Evolutionary conservation across 2,113 vertebrate species (phyloP).

Genomic region (Daphoenositta chrysoptera): DNA sequence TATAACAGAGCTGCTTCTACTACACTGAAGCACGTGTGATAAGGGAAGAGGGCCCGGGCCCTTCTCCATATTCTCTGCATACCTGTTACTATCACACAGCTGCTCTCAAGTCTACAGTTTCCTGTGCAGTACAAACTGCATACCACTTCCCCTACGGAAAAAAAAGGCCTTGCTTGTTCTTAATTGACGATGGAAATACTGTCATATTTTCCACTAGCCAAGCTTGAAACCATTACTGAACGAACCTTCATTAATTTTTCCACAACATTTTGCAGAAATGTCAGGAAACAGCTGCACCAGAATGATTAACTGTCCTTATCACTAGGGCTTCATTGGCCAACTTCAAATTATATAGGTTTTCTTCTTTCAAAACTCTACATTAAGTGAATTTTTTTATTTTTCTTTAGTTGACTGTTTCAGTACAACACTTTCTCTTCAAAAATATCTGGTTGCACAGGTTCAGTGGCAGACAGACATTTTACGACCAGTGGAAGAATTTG

Average conservation of each 20-base stretch:
- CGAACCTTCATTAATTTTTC: conserved; percentile 87
- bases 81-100: conserved; percentile 59
- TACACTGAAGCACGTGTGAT: background rate
- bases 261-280: conserved; percentile 88
- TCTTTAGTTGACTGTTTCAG: background rate
- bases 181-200: conserved; percentile 86
- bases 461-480: conserved; percentile 22
- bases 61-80: conserved; percentile 30
- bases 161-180: conserved; percentile 71
- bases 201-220: conserved; percentile 90
- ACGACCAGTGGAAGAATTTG: conserved; percentile 54
- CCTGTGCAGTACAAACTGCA: conserved; percentile 79
- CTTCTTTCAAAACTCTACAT: conserved; percentile 34
- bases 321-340: conserved; percentile 29
- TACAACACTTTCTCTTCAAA: conserved; percentile 15
- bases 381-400: background rate
- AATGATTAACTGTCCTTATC: conserved; percentile 79
- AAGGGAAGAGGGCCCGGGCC: conserved; percentile 1
- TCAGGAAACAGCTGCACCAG: conserved; percentile 84
- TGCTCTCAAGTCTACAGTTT: conserved; percentile 78
- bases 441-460: conserved; percentile 19
- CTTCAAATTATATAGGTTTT: conserved; percentile 14
- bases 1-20: background rate
- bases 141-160: conserved; percentile 79
- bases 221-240: conserved; percentile 84